A percentile compares a stretch with the other conserved stretches of the same genome.
phyloP scores from a whole-genome alignment of 1,140 invertebrate species.

The Chlorops oryzae region DNA sequence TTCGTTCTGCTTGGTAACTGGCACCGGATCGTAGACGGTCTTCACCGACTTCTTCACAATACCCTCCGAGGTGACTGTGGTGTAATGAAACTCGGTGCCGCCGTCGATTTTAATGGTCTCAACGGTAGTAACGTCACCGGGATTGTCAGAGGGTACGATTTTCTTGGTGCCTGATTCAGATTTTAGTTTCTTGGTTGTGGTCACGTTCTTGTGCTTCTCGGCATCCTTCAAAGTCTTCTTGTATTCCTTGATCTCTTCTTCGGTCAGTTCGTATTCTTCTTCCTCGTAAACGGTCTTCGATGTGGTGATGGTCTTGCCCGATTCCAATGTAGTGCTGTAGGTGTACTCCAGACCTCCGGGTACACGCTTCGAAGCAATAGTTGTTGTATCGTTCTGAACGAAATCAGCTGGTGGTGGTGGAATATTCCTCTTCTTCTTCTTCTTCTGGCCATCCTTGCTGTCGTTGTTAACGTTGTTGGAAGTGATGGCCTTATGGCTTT shows the following conservation, averaged over 20 bases:
- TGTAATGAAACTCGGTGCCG: constrained; percentile 44
- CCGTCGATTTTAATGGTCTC: constrained; percentile 45
- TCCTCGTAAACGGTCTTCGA: constrained; percentile 45
- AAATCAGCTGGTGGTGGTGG: constrained; percentile 44
- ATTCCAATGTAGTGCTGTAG: constrained; percentile 39
- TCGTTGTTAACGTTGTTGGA: constrained; percentile 18
- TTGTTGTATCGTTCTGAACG: constrained; percentile 43
- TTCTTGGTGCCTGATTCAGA: constrained; percentile 46
- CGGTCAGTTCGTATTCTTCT: constrained; percentile 42
- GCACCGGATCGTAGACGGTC: constrained; percentile 43
- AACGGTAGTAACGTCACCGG: constrained; percentile 44
- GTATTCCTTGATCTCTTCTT: constrained; percentile 41
- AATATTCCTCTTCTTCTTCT: constrained; percentile 36
- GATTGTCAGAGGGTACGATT: constrained; percentile 42
- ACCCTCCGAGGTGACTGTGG: constrained; percentile 41
- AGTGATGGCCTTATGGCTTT: constrained; percentile 32
- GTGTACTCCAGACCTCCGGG: constrained; percentile 44
- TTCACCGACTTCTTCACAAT: constrained; percentile 46
- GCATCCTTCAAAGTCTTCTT: constrained; percentile 46
- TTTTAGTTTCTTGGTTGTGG: constrained; percentile 39
- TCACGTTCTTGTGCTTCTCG: constrained; percentile 44
- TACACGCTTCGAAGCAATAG: constrained; percentile 36
- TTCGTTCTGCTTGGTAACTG: constrained; percentile 27
- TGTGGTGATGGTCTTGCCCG: constrained; percentile 45
- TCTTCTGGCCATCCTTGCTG: constrained; percentile 23